phyloP scores from a whole-genome alignment of 1,140 invertebrate species.

The Drosophila rufa region DNA sequence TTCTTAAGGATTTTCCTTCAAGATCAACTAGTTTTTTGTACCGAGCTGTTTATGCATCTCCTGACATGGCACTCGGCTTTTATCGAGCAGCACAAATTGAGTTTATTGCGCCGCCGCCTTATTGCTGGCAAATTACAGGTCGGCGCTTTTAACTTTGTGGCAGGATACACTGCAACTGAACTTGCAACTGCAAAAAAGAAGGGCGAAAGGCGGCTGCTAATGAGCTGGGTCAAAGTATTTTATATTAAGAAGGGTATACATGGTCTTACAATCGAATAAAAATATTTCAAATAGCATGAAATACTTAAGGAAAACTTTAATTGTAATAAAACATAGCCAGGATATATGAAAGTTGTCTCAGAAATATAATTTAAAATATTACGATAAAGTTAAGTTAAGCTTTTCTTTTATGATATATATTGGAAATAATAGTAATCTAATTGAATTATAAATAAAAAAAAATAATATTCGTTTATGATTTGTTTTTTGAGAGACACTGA shows the following conservation, averaged over 20 bases:
- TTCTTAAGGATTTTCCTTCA: accelerated
- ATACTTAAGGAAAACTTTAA: neutral
- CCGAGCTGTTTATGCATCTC: conserved; percentile 14
- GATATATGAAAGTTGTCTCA: neutral
- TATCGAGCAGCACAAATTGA: conserved; percentile 73
- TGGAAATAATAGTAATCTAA: neutral
- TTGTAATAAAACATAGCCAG: neutral
- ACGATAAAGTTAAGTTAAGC: too few species aligned
- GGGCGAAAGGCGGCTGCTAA: conserved; percentile 26
- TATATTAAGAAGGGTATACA: neutral
- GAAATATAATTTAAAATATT: too few species aligned
- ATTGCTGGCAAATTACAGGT: conserved; percentile 83
- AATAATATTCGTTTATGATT: too few species aligned
- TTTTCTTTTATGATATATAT: too few species aligned
- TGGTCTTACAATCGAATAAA: neutral
- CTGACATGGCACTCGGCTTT: conserved; percentile 66
- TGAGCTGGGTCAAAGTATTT: conserved; percentile 14
- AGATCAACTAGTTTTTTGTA: neutral
- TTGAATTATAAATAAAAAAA: too few species aligned
- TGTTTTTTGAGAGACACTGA: neutral
- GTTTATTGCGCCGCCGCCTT: conserved; percentile 81
- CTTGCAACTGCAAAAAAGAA: conserved; percentile 6
- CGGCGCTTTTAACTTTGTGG: conserved; percentile 84
- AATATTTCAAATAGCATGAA: neutral
- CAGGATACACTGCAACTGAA: conserved; percentile 66